A percentile compares a stretch with the other conserved stretches of the same genome.
phyloP scores from a whole-genome alignment of 2,113 vertebrate species.

The Meles meles region DNA sequence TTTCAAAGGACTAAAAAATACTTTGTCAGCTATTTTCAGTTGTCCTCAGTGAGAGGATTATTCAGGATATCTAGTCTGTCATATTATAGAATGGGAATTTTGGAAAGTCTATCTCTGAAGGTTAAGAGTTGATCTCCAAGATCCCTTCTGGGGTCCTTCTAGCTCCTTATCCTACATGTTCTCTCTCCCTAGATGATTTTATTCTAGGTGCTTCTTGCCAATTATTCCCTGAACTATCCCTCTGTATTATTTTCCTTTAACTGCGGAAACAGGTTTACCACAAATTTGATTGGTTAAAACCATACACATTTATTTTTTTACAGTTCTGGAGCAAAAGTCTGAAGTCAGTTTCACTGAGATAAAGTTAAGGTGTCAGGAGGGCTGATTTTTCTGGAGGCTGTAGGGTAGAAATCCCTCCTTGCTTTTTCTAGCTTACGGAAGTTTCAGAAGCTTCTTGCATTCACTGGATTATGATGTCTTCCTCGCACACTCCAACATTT shows the following conservation, averaged over 20 bases:
- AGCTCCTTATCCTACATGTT: neutral
- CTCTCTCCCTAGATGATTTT: neutral
- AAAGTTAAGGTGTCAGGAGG: neutral
- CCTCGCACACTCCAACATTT: neutral
- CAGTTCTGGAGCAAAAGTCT: neutral
- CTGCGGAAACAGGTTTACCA: neutral
- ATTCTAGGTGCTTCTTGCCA: neutral
- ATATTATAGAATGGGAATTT: neutral
- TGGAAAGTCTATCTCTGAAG: neutral
- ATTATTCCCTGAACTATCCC: neutral
- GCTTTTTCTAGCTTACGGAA: neutral
- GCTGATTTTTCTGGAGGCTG: neutral
- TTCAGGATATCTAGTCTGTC: neutral
- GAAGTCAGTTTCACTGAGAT: neutral
- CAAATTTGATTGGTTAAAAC: neutral
- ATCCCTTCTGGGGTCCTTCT: neutral
- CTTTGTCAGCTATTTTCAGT: neutral
- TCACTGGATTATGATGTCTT: neutral
- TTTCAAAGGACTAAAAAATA: constrained; percentile 30
- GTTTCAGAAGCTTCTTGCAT: neutral
- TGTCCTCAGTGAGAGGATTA: neutral
- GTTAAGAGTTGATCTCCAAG: neutral
- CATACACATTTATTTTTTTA: neutral
- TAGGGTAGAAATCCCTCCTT: neutral
- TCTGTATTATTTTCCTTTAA: neutral